A percentile compares a stretch with the other conserved stretches of the same genome.
phyloP scores from a whole-genome alignment of 2,113 vertebrate species.

The Camelus bactrianus region DNA sequence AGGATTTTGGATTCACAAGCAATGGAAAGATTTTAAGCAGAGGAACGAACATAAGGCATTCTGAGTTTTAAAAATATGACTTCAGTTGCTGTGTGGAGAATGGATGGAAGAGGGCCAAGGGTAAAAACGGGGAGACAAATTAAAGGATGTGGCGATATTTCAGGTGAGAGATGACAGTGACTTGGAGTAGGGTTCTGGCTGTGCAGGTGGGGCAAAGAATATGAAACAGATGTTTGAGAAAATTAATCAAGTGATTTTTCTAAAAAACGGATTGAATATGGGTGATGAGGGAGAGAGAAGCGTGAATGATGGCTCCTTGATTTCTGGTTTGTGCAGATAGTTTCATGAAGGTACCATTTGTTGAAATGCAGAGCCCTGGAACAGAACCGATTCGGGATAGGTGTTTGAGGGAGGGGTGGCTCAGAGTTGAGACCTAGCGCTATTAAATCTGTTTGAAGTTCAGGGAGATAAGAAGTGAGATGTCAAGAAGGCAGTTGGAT shows the following conservation, averaged over 20 bases:
- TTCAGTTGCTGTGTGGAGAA: not conserved
- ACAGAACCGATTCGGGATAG: not conserved
- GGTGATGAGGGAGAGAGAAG: not conserved
- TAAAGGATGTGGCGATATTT: slow-evolving; percentile 5
- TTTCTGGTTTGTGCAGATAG: not conserved
- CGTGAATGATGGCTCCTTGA: not conserved
- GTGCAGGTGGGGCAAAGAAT: not conserved
- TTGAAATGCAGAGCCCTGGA: not conserved
- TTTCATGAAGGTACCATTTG: not conserved
- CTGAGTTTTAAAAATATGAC: not conserved
- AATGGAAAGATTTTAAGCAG: not conserved
- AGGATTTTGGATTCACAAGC: not conserved
- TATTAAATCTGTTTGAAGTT: not conserved
- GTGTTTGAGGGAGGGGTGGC: not conserved
- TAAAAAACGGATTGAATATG: not conserved
- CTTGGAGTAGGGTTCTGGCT: not conserved
- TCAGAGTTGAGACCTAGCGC: not conserved
- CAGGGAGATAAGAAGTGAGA: not conserved
- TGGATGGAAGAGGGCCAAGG: not conserved
- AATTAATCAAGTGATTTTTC: not conserved
- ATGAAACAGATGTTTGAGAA: slow-evolving; percentile 31
- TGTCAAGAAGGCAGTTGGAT: not conserved
- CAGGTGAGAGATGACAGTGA: not conserved
- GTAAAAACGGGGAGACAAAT: not conserved
- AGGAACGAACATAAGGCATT: not conserved